Percentiles rank a stretch among this genome's conserved stretches.
Evolutionary conservation across 2,888 invertebrate species (phyloP).

Genomic region (Acanthoscelides obtectus): DNA sequence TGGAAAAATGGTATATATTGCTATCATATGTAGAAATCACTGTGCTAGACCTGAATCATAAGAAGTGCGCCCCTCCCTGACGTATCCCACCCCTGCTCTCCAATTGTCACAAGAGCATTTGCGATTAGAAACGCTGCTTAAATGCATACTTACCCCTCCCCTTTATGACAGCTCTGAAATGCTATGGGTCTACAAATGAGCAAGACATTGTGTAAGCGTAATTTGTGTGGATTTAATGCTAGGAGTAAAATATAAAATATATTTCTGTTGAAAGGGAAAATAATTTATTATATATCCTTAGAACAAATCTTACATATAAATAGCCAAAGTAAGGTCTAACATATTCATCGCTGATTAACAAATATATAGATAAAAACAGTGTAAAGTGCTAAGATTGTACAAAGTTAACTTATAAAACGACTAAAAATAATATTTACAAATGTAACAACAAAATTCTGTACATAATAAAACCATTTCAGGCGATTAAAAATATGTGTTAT

Average conservation of each 20-base stretch:
- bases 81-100: too few species aligned
- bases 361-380: slow-evolving; percentile 5
- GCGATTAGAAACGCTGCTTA: too few species aligned
- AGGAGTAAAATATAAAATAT: not conserved
- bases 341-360: slow-evolving; percentile 3
- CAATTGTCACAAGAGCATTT: too few species aligned
- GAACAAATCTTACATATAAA: slow-evolving; percentile 6
- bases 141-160: too few species aligned
- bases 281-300: slow-evolving; percentile 15
- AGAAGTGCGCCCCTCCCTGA: too few species aligned
- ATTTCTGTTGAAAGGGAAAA: slow-evolving; percentile 1
- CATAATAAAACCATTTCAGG: slow-evolving; percentile 3
- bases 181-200: too few species aligned
- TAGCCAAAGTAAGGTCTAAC: slow-evolving; percentile 8
- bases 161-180: too few species aligned
- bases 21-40: too few species aligned
- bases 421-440: slow-evolving; percentile 2
- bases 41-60: too few species aligned
- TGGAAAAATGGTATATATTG: too few species aligned
- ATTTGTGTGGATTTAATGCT: not conserved
- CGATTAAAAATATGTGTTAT: not conserved
- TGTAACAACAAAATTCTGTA: slow-evolving; percentile 6
- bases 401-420: slow-evolving; percentile 2
- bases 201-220: too few species aligned
- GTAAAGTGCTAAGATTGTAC: slow-evolving; percentile 3